Evolutionary conservation across 2,113 vertebrate species (phyloP).

Genomic region (Pao palembangensis): DNA sequence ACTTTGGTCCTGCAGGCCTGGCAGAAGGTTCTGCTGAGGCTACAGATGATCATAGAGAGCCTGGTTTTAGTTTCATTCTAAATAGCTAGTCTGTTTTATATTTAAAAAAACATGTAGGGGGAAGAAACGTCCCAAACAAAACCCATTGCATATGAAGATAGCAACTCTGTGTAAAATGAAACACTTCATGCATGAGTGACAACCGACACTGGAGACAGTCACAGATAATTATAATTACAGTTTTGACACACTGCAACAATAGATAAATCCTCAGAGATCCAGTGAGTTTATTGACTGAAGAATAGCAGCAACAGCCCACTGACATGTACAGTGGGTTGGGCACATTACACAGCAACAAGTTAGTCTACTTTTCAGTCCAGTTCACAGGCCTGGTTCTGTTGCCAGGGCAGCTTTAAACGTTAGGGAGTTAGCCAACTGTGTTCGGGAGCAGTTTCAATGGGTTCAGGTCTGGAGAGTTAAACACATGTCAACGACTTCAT

Average conservation of each 20-base stretch:
- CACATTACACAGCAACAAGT: conserved; percentile 39
- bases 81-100: no score
- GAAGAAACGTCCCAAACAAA: no score
- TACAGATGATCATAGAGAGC: background rate
- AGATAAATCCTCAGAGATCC: no score
- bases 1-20: background rate
- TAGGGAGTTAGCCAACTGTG: background rate
- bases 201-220: background rate
- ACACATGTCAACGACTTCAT: background rate
- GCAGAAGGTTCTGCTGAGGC: background rate
- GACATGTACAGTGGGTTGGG: conserved; percentile 24
- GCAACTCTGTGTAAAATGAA: no score
- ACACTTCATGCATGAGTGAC: background rate
- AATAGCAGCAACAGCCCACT: conserved; percentile 6
- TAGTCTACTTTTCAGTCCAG: conserved; percentile 25
- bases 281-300: no score
- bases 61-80: no score
- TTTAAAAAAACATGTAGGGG: no score
- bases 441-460: no score
- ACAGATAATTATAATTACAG: conserved; percentile 36
- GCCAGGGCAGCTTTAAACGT: background rate
- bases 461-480: background rate
- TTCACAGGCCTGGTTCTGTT: conserved; percentile 11
- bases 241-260: conserved; percentile 1
- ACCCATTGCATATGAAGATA: no score